phyloP scores from a whole-genome alignment of 2,888 invertebrate species.

The Andricus quercusramuli region DNA sequence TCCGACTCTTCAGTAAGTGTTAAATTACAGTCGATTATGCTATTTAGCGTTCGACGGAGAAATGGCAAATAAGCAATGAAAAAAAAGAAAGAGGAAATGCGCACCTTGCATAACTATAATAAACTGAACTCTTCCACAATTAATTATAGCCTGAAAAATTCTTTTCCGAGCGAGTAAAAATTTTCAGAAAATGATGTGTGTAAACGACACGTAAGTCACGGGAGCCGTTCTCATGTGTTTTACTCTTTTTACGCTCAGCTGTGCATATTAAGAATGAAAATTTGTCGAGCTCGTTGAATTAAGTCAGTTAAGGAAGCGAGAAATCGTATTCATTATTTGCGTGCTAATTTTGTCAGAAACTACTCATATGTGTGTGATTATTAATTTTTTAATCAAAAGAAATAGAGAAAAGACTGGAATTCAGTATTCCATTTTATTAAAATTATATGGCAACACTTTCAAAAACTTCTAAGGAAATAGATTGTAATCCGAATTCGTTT shows the following conservation, averaged over 20 bases:
- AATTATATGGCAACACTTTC: neutral
- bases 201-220: neutral
- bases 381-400: too few species aligned
- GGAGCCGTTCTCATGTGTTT: neutral
- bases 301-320: neutral
- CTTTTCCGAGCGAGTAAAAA: slow-evolving; percentile 5
- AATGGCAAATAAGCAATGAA: slow-evolving; percentile 21
- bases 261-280: neutral
- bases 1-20: neutral
- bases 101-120: slow-evolving; percentile 18
- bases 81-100: neutral
- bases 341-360: neutral
- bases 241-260: slow-evolving; percentile 2
- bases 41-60: neutral
- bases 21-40: slow-evolving; percentile 15
- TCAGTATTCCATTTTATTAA: neutral
- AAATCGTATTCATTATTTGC: slow-evolving; percentile 5
- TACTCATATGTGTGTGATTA: too few species aligned
- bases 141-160: slow-evolving; percentile 2
- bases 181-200: neutral
- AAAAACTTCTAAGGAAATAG: neutral
- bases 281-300: neutral
- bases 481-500: too few species aligned
- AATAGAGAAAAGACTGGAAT: too few species aligned
- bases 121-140: slow-evolving; percentile 19